Base-by-base conservation (phyloP, 2,888 invertebrate species). In the Chrysopilus asiliformis region DNA sequence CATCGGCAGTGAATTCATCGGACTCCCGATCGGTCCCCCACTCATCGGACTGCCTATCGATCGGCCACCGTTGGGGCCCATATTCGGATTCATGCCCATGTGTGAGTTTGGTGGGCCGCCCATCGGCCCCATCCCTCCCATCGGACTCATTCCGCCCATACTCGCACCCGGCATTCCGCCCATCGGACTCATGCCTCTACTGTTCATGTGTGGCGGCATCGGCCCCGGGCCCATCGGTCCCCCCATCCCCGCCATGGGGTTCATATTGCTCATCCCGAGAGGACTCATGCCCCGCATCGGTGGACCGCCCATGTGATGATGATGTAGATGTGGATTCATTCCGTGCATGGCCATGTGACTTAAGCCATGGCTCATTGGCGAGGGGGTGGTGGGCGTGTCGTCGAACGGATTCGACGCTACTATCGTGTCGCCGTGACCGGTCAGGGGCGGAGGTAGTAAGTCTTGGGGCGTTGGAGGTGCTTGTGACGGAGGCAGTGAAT, bases 321-420 rank as follows among this genome's bases (percentile, higher is more conserved):
- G 61, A 34, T 44, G 44, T 32, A 42, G 37, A 7, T 61, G 61
- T 18, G 60, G 60, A 40, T 59, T 49, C 38, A 49, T 48, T 14
- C 51, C 51, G 22, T 52, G 55, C 55, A 52, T 56, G 33, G 53
- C 53, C 76, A 79, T 77, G 34, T 74, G 74, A 24, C 72, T 72
- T 55, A 76, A 74, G 43, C 78, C 71, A 57, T 72, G 64, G 45
- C 68, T 64, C 32, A 71, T 67, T 26, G 53, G 52, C 15, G 55
- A 52, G 16, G 57, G 53, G 45, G 54, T 57, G 33, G 72, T 74
- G 32, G 84, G 85, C 36, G 84, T 83, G 58, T 93, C 91, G 65
- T 93, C 91, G 60, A 93, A 93, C 25, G 91, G 91, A 65, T 93
- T 93, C 44, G 87, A 89, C 39, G 91, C 91, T 43, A 90, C 80